Conservation (phyloP, 2,888 invertebrate species). For the Trichogramma dendrolimi region DNA sequence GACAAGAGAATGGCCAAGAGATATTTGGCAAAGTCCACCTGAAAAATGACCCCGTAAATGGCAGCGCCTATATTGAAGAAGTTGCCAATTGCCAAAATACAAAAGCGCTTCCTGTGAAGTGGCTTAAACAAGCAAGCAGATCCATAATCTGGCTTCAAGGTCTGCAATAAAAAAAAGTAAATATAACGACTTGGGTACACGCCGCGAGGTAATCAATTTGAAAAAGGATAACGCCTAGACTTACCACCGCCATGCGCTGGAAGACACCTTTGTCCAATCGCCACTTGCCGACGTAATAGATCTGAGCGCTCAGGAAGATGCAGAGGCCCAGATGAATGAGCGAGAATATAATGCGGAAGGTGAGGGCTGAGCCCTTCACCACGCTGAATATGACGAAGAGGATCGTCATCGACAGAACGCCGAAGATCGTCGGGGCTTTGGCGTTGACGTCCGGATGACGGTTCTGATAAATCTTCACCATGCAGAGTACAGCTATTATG, state of each 20-base stretch:
- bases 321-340: constrained; percentile 65
- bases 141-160: constrained; percentile 50
- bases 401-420: constrained; percentile 74
- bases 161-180: constrained; percentile 32
- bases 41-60: constrained; percentile 61
- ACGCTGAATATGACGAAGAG: constrained; percentile 67
- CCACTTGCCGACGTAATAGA: constrained; percentile 74
- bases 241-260: constrained; percentile 41
- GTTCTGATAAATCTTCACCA: constrained; percentile 83
- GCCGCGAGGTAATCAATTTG: background rate
- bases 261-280: constrained; percentile 54
- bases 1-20: constrained; percentile 75
- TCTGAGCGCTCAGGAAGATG: constrained; percentile 64
- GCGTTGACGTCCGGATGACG: constrained; percentile 86
- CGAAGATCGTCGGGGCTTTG: constrained; percentile 73
- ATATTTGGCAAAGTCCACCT: constrained; percentile 74
- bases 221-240: background rate
- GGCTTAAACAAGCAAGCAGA: constrained; percentile 52
- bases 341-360: constrained; percentile 72
- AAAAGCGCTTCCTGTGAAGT: constrained; percentile 56
- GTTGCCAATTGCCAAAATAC: constrained; percentile 60
- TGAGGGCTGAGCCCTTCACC: constrained; percentile 57
- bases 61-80: constrained; percentile 65
- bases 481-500: constrained; percentile 78
- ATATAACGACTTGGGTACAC: background rate